Evolutionary conservation across 1,140 invertebrate genomes (phyloP).

Genomic region (Scaptomyza montana): DNA sequence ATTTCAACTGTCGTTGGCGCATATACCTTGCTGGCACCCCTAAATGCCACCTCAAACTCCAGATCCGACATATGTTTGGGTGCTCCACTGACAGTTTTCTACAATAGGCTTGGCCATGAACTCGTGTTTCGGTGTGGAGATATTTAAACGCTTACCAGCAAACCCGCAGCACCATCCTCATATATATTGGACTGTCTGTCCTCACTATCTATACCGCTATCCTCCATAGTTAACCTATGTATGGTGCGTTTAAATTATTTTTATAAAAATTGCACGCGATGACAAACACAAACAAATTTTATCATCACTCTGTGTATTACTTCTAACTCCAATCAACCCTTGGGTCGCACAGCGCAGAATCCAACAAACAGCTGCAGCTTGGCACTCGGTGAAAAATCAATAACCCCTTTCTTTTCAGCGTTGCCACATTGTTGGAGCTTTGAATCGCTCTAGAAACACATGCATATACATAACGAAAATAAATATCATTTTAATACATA

Average conservation of each 20-base stretch:
- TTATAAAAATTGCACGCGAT: slow-evolving; percentile 49
- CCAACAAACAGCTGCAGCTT: slow-evolving; percentile 63
- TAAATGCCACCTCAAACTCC: slow-evolving; percentile 77
- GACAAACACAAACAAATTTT: slow-evolving; percentile 70
- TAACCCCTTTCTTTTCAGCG: slow-evolving; percentile 54
- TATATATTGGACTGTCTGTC: slow-evolving; percentile 75
- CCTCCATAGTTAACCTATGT: slow-evolving; percentile 62
- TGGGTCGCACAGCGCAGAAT: slow-evolving; percentile 54
- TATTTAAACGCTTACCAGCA: slow-evolving; percentile 57
- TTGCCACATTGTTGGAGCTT: slow-evolving; percentile 52
- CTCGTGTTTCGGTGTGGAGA: slow-evolving; percentile 27
- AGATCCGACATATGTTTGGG: slow-evolving; percentile 76
- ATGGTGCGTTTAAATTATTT: slow-evolving; percentile 14
- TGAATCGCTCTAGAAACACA: slow-evolving; percentile 8
- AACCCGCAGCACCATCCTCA: slow-evolving; percentile 69
- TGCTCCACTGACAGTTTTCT: slow-evolving; percentile 73
- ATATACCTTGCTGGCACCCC: slow-evolving; percentile 73
- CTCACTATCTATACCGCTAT: slow-evolving; percentile 82
- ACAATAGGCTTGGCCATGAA: slow-evolving; percentile 41
- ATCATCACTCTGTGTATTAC: slow-evolving; percentile 54
- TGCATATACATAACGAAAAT: background rate
- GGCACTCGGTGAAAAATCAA: slow-evolving; percentile 63
- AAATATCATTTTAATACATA: slow-evolving; percentile 48
- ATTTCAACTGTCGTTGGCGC: slow-evolving; percentile 74
- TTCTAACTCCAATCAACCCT: slow-evolving; percentile 72